phyloP scores from a whole-genome alignment of 2,797 vertebrate species.

The Rhinophrynus dorsalis region DNA sequence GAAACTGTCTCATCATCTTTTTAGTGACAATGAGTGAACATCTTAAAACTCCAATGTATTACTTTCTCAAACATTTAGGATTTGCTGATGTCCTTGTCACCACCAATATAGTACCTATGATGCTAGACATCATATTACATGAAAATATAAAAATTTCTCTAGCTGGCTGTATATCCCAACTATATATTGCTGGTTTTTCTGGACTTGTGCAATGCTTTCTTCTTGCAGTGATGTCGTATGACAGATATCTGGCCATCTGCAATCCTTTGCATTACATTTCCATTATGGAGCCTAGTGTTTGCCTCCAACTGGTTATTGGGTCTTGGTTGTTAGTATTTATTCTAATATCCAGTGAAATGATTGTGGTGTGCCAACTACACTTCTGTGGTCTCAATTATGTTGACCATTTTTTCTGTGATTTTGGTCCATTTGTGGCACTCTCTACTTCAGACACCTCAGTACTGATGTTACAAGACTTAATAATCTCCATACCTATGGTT shows the following conservation, averaged over 20 bases:
- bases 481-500: not conserved
- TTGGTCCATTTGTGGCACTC: slow-evolving; percentile 51
- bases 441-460: slow-evolving; percentile 47
- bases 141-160: slow-evolving; percentile 50
- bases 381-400: slow-evolving; percentile 55
- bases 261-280: slow-evolving; percentile 54
- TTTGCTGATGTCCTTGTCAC: slow-evolving; percentile 58
- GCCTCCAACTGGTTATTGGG: slow-evolving; percentile 24
- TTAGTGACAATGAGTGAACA: slow-evolving; percentile 37
- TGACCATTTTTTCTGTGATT: slow-evolving; percentile 66
- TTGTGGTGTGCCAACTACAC: slow-evolving; percentile 49
- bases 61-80: slow-evolving; percentile 56
- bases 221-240: slow-evolving; percentile 59
- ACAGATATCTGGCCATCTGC: slow-evolving; percentile 57
- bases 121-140: slow-evolving; percentile 53
- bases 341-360: slow-evolving; percentile 46
- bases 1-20: slow-evolving; percentile 53
- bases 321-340: slow-evolving; percentile 54
- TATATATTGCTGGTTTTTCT: slow-evolving; percentile 55
- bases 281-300: slow-evolving; percentile 50
- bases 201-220: slow-evolving; percentile 57
- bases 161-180: slow-evolving; percentile 52
- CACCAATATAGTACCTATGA: slow-evolving; percentile 57
- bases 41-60: slow-evolving; percentile 58
- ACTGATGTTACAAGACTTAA: not conserved